phyloP scores from a whole-genome alignment of 2,888 invertebrate genomes.

The Cotesia congregata region DNA sequence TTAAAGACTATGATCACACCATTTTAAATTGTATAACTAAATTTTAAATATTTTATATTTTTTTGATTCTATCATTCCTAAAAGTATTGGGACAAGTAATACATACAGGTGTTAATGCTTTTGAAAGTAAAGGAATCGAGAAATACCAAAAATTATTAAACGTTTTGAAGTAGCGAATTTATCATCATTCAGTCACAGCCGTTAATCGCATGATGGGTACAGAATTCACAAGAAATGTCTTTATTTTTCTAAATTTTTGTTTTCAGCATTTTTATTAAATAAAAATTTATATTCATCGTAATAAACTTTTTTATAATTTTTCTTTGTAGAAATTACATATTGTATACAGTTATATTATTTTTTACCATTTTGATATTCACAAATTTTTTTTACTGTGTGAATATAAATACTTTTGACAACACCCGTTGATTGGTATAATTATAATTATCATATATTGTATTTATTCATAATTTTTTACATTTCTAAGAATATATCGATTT shows the following conservation, averaged over 20 bases:
- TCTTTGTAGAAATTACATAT: neutral
- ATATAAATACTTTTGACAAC: neutral
- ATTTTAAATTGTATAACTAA: too few species aligned
- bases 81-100: too few species aligned
- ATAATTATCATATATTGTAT: neutral
- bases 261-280: neutral
- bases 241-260: neutral
- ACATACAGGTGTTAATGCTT: too few species aligned
- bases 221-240: neutral
- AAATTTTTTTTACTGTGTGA: neutral
- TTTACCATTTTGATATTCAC: neutral
- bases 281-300: neutral
- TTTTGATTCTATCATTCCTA: too few species aligned
- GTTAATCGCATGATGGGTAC: too few species aligned
- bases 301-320: neutral
- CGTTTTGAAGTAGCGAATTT: too few species aligned
- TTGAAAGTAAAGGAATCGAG: too few species aligned
- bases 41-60: too few species aligned
- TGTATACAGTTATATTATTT: neutral
- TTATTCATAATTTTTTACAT: neutral
- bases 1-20: too few species aligned
- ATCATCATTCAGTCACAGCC: too few species aligned
- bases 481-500: neutral
- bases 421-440: neutral
- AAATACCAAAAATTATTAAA: too few species aligned